phyloP scores from a whole-genome alignment of 2,888 invertebrate genomes.

The Chrysolina americana region DNA sequence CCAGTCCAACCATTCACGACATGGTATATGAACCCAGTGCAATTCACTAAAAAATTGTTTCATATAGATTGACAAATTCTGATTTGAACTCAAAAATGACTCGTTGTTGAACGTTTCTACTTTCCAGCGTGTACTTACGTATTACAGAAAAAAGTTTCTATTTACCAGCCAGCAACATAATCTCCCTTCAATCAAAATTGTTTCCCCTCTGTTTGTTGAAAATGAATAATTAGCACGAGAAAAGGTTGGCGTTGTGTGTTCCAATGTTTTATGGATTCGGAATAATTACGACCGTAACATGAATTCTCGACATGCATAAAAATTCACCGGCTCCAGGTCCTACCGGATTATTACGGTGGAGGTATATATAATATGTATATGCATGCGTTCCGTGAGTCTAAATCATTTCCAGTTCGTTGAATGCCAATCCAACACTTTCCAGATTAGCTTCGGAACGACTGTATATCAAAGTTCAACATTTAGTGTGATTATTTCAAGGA shows the following conservation, averaged over 20 bases:
- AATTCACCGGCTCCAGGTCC: not conserved
- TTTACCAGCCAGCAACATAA: not conserved
- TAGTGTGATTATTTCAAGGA: not conserved
- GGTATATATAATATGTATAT: too few species aligned
- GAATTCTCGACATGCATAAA: not conserved
- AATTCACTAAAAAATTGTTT: too few species aligned
- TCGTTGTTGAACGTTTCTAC: too few species aligned
- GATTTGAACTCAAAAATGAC: too few species aligned
- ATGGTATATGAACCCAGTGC: too few species aligned
- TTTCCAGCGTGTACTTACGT: not conserved
- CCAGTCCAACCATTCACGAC: too few species aligned
- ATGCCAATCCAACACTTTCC: not conserved
- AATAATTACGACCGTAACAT: constrained; percentile 5
- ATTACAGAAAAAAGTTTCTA: not conserved
- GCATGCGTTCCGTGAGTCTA: not conserved
- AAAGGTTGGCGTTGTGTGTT: not conserved
- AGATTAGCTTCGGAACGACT: not conserved
- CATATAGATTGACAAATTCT: too few species aligned
- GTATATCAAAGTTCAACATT: not conserved
- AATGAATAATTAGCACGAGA: not conserved
- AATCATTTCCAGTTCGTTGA: constrained; percentile 2
- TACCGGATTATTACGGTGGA: not conserved
- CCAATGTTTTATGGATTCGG: not conserved
- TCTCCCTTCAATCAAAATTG: not conserved
- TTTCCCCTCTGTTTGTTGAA: not conserved